Evolutionary conservation across 2,888 invertebrate species (phyloP).

Genomic region (Tachina grossa): DNA sequence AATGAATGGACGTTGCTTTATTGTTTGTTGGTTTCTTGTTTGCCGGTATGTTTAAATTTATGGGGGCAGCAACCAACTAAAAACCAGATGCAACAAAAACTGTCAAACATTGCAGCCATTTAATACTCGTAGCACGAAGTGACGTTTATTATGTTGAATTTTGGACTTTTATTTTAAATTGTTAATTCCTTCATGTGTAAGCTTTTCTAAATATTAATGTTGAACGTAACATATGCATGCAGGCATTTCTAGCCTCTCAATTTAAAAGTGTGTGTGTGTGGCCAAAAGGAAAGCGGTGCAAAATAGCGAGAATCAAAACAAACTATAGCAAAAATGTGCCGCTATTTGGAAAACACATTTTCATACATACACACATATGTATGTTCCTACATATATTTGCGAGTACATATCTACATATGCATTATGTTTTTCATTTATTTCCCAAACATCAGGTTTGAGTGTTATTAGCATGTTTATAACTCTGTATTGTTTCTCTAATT

Average conservation of each 20-base stretch:
- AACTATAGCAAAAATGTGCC: constrained; percentile 70
- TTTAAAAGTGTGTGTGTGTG: constrained; percentile 41
- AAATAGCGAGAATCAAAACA: constrained; percentile 74
- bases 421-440: constrained; percentile 14
- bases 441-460: background rate
- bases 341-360: constrained; percentile 64
- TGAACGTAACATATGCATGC: constrained; percentile 3
- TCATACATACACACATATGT: background rate
- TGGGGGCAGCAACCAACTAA: constrained; percentile 49
- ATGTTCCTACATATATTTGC: too few species aligned
- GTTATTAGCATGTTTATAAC: background rate
- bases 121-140: constrained; percentile 49
- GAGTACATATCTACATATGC: too few species aligned
- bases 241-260: background rate
- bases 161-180: constrained; percentile 62
- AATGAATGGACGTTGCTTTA: constrained; percentile 8
- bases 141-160: constrained; percentile 52
- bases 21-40: constrained; percentile 22
- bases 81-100: constrained; percentile 46
- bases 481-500: background rate
- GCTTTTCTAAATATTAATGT: constrained; percentile 14
- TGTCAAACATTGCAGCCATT: constrained; percentile 12
- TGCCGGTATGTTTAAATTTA: constrained; percentile 29
- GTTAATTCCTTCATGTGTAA: constrained; percentile 49
- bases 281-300: constrained; percentile 69